Evolutionary conservation across 1,140 invertebrate genomes (phyloP).

Genomic region (Rhagoletis pomonella): DNA sequence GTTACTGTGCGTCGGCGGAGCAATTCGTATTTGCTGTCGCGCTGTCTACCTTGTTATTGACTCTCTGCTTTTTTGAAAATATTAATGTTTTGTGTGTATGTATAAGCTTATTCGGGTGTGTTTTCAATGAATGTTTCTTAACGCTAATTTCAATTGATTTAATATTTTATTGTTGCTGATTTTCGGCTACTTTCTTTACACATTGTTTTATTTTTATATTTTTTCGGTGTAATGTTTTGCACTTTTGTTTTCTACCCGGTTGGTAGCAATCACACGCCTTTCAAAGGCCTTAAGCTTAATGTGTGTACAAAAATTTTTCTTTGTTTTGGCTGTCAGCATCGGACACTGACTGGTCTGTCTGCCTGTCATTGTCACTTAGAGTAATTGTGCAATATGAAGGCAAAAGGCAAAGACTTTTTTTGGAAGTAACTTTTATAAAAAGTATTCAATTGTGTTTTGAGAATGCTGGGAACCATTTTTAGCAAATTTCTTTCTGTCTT

Average conservation of each 20-base stretch:
- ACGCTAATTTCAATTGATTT: slow-evolving; percentile 7
- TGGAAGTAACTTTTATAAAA: not conserved
- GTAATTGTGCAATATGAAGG: not conserved
- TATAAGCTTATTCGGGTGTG: not conserved
- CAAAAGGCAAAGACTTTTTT: not conserved
- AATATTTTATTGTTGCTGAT: too few relatives aligned
- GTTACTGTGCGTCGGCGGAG: too few relatives aligned
- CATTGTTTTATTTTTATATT: too few relatives aligned
- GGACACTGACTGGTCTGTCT: slow-evolving; percentile 4
- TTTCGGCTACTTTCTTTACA: too few relatives aligned
- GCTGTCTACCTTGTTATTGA: not conserved
- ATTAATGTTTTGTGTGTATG: not conserved
- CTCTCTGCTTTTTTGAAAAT: not conserved
- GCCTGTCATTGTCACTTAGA: slow-evolving; percentile 8
- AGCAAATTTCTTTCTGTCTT: not conserved
- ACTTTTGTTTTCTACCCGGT: not conserved
- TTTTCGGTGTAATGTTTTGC: not conserved
- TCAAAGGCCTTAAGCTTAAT: not conserved
- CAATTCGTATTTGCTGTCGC: not conserved
- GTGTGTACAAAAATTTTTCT: slow-evolving; percentile 6
- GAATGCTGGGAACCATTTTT: not conserved
- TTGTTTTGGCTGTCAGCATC: not conserved
- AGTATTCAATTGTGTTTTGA: not conserved
- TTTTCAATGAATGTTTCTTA: not conserved
- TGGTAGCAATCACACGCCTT: not conserved